Conservation (phyloP, 2,888 invertebrate genomes). For the Cataglyphis livida region DNA sequence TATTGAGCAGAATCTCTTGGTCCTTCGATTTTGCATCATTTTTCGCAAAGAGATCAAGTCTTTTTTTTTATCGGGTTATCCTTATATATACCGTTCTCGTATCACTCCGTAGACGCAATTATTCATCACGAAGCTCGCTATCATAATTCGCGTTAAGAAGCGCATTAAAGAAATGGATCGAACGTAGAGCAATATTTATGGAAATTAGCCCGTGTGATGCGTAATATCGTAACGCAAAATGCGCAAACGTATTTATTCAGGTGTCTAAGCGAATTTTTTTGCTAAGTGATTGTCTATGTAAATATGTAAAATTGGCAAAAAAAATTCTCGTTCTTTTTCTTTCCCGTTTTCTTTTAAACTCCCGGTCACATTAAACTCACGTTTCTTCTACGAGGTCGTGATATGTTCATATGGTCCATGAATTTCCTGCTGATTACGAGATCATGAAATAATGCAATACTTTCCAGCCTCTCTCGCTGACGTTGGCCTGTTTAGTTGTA, state of each 20-base stretch:
- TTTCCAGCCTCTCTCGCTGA: not conserved
- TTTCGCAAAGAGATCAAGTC: slow-evolving; percentile 1
- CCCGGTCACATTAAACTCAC: slow-evolving; percentile 1
- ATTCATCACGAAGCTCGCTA: not conserved
- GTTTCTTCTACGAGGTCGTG: slow-evolving; percentile 13
- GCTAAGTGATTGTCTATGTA: slow-evolving; percentile 27
- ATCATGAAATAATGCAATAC: slow-evolving; percentile 14
- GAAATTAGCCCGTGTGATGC: not conserved
- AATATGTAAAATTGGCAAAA: slow-evolving; percentile 3
- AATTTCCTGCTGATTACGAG: slow-evolving; percentile 14
- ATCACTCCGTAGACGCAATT: slow-evolving; percentile 1
- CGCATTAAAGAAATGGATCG: slow-evolving; percentile 1
- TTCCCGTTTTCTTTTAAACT: not conserved
- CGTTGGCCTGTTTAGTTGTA: not conserved
- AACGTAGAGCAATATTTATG: slow-evolving; percentile 19
- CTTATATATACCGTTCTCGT: not conserved
- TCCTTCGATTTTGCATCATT: slow-evolving; percentile 33
- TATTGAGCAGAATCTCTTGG: slow-evolving; percentile 49
- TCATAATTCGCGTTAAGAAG: slow-evolving; percentile 10
- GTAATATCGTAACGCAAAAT: not conserved
- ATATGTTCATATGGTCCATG: slow-evolving; percentile 53
- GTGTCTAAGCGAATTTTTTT: not conserved
- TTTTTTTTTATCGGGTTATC: not conserved
- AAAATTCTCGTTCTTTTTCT: not conserved
- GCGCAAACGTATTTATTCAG: not conserved